Base-by-base conservation (phyloP, 1,140 invertebrate species). In the Trachelipus rathkii region DNA sequence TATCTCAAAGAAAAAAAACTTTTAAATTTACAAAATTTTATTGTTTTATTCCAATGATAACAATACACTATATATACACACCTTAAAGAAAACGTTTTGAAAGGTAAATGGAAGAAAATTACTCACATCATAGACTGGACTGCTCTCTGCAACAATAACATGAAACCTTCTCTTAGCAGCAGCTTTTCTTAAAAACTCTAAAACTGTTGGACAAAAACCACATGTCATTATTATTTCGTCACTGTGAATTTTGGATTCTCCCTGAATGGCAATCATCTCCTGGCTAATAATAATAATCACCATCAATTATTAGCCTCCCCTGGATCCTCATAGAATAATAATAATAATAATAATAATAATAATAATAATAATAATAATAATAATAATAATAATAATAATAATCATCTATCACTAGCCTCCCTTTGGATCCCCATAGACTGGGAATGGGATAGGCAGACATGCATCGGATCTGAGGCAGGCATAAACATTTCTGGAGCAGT, bases 161-260 rank as follows among this genome's bases (percentile, higher is more conserved):
- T 94, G 90, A 85, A 95, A 95, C 77, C 90, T 89, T 75, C 92
- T 86, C 71, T 86, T 71, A 45, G 89, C 89, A 13, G 92, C 91
- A 44, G 94, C 94, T 88, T 87, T 84, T 92, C 92, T 6, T 97
- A 87, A 87, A 97, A 98, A 75, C 89, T 88, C 85, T 95, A 91
- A 0, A 96, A 93, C 73, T n/a, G 92, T 90, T 78, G 88, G 89
- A 10, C 94, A 95, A 81, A 90, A 90, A 0, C 95, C 95, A 78
- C 93, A 86, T 0, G 95, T 96, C 82, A 98, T 88, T 74, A 98
- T 92, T 60, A 96, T 90, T 86, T 97, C 95, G 84, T 95, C 94
- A 0, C 92, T 90, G 84, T 96, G 92, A 81, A 97, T 94, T 83
- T 97, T 94, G 84, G 95, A 92, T 68, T 90, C 86, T 0, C 95